A percentile compares a stretch with the other conserved stretches of the same genome.
phyloP scores from a whole-genome alignment of 2,797 vertebrate genomes.

The Lepilemur septentrionalis region DNA sequence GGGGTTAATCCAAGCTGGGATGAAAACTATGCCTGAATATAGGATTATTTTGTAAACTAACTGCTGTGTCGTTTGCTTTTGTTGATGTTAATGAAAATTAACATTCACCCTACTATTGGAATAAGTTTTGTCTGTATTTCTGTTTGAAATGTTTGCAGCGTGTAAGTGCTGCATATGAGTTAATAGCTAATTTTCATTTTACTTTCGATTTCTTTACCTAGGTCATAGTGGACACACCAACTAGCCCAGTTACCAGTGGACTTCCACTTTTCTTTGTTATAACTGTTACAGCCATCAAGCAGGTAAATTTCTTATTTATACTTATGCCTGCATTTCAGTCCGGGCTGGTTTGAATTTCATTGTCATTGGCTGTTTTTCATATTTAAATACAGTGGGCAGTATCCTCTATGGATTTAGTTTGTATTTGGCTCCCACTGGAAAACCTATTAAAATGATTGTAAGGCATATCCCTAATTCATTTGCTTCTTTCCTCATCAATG shows the following conservation, averaged over 20 bases:
- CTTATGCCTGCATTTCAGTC: not conserved
- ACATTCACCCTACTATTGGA: not conserved
- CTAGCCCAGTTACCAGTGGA: constrained; percentile 98
- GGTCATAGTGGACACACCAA: constrained; percentile 99
- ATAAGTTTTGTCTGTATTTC: constrained; percentile 12
- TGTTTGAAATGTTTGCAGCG: constrained; percentile 8
- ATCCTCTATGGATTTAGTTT: constrained; percentile 27
- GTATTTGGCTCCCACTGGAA: constrained; percentile 2
- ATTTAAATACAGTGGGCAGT: not conserved
- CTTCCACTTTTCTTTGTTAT: constrained; percentile 99
- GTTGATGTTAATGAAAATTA: constrained; percentile 38
- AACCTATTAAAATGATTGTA: constrained; percentile 24
- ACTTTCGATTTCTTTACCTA: constrained; percentile 74
- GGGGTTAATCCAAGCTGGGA: not conserved
- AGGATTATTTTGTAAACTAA: constrained; percentile 25
- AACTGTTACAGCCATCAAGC: constrained; percentile 98
- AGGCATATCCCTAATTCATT: not conserved
- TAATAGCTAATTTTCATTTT: constrained; percentile 19
- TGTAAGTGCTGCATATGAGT: not conserved
- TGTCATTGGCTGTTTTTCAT: not conserved
- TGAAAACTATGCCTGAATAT: constrained; percentile 41
- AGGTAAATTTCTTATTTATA: constrained; percentile 86
- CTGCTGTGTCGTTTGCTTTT: constrained; percentile 7
- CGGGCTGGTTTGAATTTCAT: constrained; percentile 34
- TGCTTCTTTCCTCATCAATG: not conserved